These are phyloP conservation scores for Neuroscelio doddi DNA, from an alignment of 2,888 invertebrate genomes.

Conservation along the genomic window DNA sequence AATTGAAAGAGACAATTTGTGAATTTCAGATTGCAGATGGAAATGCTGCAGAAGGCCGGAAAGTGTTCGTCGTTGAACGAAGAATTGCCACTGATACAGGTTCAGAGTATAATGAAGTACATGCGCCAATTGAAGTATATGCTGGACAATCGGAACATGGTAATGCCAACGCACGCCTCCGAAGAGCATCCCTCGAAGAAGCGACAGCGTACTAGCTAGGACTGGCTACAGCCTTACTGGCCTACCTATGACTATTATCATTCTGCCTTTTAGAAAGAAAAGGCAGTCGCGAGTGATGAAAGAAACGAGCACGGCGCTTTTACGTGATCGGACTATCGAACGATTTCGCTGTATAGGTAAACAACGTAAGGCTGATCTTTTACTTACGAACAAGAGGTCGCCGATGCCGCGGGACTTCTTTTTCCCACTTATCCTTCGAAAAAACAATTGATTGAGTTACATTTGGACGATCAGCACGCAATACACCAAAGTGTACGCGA, in stretches of 20 bases:
- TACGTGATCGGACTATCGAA: slow-evolving; percentile 2
- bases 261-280: slow-evolving; percentile 65
- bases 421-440: neutral
- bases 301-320: neutral
- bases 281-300: slow-evolving; percentile 16
- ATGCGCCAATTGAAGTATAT: slow-evolving; percentile 93
- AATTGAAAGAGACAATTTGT: neutral
- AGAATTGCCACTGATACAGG: slow-evolving; percentile 85
- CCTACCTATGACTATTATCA: slow-evolving; percentile 71
- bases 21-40: slow-evolving; percentile 79
- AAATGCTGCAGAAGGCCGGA: slow-evolving; percentile 83
- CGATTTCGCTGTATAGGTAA: slow-evolving; percentile 37
- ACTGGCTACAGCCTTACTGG: slow-evolving; percentile 74
- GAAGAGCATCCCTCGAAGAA: slow-evolving; percentile 72
- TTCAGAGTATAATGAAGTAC: slow-evolving; percentile 86
- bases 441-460: neutral
- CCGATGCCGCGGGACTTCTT: neutral
- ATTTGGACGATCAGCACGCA: too few species aligned
- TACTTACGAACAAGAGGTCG: neutral
- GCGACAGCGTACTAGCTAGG: slow-evolving; percentile 77
- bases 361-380: slow-evolving; percentile 45
- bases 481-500: too few species aligned
- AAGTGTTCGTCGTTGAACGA: slow-evolving; percentile 82
- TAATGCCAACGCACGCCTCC: slow-evolving; percentile 66
- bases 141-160: slow-evolving; percentile 76